phyloP scores from a whole-genome alignment of 1,140 invertebrate genomes.

The Cotesia glomerata region DNA sequence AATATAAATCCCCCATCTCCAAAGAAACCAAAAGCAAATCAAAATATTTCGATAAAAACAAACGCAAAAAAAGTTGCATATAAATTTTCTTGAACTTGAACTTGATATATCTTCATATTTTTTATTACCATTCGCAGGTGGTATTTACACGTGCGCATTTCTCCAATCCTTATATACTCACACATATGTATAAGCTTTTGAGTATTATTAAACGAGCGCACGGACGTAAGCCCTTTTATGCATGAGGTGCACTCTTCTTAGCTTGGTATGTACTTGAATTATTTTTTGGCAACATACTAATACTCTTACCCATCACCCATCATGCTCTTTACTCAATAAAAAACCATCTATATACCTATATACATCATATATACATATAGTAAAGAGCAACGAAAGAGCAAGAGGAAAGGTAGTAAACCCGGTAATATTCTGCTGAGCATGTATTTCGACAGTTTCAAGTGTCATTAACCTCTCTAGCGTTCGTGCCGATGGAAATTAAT shows the following conservation, averaged over 20 bases:
- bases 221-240: conserved; percentile 18
- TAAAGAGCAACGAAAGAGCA: conserved; percentile 25
- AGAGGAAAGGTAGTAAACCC: conserved; percentile 35
- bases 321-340: conserved; percentile 1
- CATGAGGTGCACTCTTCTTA: neutral
- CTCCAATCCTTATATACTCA: neutral
- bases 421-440: conserved; percentile 51
- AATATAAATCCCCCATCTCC: too few relatives aligned
- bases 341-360: neutral
- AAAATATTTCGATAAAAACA: too few relatives aligned
- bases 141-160: neutral
- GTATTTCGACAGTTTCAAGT: conserved; percentile 52
- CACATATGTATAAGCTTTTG: neutral
- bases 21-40: too few relatives aligned
- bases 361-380: conserved; percentile 1
- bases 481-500: conserved; percentile 47
- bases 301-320: conserved; percentile 2
- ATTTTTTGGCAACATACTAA: neutral
- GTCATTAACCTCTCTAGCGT: conserved; percentile 56
- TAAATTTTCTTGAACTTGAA: conserved; percentile 3
- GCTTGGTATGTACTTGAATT: neutral
- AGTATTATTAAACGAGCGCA: conserved; percentile 18
- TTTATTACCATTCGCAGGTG: neutral
- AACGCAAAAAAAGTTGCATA: neutral
- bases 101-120: conserved; percentile 14